Evolutionary conservation across 2,888 invertebrate genomes (phyloP).

Genomic region (Pyrgus malvae): DNA sequence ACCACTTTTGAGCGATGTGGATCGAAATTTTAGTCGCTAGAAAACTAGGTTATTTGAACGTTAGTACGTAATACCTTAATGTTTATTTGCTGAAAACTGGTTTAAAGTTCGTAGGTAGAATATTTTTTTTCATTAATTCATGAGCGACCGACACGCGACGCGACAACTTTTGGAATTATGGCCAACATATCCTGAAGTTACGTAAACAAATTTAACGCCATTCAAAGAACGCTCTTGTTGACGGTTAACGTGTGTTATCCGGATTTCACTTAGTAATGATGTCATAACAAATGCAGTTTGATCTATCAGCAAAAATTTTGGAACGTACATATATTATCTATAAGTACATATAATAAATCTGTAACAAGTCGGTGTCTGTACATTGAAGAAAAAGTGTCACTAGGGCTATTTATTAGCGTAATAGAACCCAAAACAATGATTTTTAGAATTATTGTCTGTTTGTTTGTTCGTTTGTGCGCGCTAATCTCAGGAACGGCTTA

Average conservation of each 20-base stretch:
- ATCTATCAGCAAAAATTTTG: background rate
- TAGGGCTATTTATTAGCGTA: too few species aligned
- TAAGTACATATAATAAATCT: too few species aligned
- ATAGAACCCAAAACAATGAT: too few species aligned
- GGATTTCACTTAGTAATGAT: constrained; percentile 1
- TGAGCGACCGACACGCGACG: constrained; percentile 12
- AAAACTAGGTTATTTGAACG: constrained; percentile 1
- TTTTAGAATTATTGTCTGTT: too few species aligned
- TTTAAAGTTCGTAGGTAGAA: background rate
- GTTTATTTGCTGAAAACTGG: constrained; percentile 18
- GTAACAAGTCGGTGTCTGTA: too few species aligned
- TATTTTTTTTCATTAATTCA: background rate
- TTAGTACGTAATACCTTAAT: too few species aligned
- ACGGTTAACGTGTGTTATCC: background rate
- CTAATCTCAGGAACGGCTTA: too few species aligned
- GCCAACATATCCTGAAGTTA: constrained; percentile 3
- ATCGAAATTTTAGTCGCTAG: background rate
- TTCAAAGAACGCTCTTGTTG: background rate
- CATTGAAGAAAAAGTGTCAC: too few species aligned
- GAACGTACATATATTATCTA: too few species aligned
- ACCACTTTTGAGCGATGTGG: background rate
- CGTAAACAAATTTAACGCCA: background rate
- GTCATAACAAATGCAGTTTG: constrained; percentile 6
- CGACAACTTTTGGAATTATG: background rate
- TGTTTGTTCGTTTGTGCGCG: too few species aligned